Conservation (phyloP, 2,113 vertebrate genomes). For the Struthidea cinerea region DNA sequence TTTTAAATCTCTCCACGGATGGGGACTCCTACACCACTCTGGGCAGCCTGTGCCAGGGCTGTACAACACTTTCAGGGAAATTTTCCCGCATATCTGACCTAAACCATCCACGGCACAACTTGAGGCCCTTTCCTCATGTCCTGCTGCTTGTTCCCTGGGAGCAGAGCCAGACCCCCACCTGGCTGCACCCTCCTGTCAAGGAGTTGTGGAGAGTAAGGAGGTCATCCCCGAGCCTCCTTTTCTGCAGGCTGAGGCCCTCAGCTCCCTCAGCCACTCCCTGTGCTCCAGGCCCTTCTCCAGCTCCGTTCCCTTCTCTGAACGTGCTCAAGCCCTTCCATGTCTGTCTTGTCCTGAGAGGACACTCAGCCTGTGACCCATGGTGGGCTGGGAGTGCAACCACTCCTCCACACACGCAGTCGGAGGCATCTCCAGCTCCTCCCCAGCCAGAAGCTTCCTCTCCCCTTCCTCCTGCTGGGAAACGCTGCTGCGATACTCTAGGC, state of each 20-base stretch:
- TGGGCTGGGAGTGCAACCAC: not conserved
- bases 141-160: not conserved
- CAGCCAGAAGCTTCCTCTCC: not conserved
- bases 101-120: not conserved
- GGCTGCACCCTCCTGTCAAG: not conserved
- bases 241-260: not conserved
- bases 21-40: not conserved
- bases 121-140: not conserved
- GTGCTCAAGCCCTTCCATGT: not conserved
- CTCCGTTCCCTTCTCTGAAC: not conserved
- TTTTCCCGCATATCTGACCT: not conserved
- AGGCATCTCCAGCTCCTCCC: not conserved
- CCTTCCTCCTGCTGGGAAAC: not conserved
- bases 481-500: too few species aligned
- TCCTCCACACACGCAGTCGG: rapidly evolving
- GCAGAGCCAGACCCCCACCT: not conserved
- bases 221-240: not conserved
- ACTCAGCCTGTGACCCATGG: not conserved
- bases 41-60: not conserved
- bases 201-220: not conserved
- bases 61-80: not conserved
- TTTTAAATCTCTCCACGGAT: not conserved
- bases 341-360: not conserved
- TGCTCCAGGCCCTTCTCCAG: not conserved
- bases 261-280: not conserved